These are phyloP conservation scores for Grammomys dolichurus DNA, from an alignment of 2,113 vertebrate genomes.

Conservation along the genomic window DNA sequence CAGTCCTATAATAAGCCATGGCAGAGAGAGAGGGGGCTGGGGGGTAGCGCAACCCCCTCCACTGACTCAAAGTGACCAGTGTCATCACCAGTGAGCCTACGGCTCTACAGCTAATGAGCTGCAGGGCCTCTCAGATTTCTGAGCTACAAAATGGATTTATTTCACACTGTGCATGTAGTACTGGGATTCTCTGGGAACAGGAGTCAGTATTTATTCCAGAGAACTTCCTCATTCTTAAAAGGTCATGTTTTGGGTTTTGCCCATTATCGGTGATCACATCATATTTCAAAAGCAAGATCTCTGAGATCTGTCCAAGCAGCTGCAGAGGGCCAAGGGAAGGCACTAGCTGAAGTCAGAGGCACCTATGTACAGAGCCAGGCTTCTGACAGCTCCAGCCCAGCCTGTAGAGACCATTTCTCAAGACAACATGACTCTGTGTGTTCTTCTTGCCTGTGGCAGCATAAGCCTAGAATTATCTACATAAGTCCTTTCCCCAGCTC, in stretches of 20 bases:
- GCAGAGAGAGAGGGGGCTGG: neutral
- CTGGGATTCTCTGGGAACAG: neutral
- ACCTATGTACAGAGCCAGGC: neutral
- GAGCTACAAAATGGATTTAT: neutral
- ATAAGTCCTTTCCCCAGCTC: neutral
- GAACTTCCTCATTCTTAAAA: neutral
- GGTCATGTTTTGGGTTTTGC: neutral
- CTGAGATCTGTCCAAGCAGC: neutral
- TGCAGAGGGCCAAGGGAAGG: neutral
- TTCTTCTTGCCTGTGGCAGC: accelerated
- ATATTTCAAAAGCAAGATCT: accelerated
- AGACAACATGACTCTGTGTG: accelerated
- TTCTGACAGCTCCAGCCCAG: neutral
- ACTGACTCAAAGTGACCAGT: neutral
- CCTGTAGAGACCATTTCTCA: neutral
- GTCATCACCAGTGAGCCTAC: neutral
- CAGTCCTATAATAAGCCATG: neutral
- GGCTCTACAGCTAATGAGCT: neutral
- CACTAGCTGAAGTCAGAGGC: neutral
- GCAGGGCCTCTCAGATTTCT: neutral
- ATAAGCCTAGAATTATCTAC: accelerated
- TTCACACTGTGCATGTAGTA: neutral
- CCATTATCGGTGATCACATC: neutral
- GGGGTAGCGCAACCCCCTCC: no score
- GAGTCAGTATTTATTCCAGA: neutral